Conservation (phyloP, 2,888 invertebrate genomes). For the Cerastoderma edule region DNA sequence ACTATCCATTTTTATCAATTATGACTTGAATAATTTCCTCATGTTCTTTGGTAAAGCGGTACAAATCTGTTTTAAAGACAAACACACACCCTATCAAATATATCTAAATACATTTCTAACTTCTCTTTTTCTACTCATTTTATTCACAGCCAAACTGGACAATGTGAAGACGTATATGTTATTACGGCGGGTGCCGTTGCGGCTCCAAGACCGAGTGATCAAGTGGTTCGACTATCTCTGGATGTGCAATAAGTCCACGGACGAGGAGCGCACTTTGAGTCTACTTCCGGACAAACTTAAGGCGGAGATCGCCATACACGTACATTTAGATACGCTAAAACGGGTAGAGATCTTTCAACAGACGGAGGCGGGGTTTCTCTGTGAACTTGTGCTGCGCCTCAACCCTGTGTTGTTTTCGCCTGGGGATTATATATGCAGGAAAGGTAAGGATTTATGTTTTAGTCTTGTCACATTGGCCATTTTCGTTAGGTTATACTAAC, state of each 20-base stretch:
- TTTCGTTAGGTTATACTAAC: too few relatives aligned
- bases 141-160: constrained; percentile 95
- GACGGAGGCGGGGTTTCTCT: constrained; percentile 99
- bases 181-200: constrained; percentile 96
- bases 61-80: too few relatives aligned
- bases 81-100: too few relatives aligned
- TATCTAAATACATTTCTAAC: too few relatives aligned
- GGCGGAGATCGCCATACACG: constrained; percentile 99
- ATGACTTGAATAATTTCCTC: too few relatives aligned
- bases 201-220: constrained; percentile 98
- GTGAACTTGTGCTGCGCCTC: constrained; percentile 96
- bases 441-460: constrained; percentile 95
- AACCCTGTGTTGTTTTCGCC: constrained; percentile 98
- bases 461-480: too few relatives aligned
- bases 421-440: constrained; percentile 99
- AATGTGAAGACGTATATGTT: constrained; percentile 99
- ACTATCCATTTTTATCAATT: too few relatives aligned
- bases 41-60: too few relatives aligned
- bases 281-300: constrained; percentile 92
- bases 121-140: too few relatives aligned
- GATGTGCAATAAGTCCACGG: constrained; percentile 99
- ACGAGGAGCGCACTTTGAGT: constrained; percentile 91
- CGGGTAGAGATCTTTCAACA: constrained; percentile 98
- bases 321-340: constrained; percentile 98
- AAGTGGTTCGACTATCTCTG: constrained; percentile 99